Evolutionary conservation across 2,113 vertebrate species (phyloP).

Genomic region (Tamias sibiricus): DNA sequence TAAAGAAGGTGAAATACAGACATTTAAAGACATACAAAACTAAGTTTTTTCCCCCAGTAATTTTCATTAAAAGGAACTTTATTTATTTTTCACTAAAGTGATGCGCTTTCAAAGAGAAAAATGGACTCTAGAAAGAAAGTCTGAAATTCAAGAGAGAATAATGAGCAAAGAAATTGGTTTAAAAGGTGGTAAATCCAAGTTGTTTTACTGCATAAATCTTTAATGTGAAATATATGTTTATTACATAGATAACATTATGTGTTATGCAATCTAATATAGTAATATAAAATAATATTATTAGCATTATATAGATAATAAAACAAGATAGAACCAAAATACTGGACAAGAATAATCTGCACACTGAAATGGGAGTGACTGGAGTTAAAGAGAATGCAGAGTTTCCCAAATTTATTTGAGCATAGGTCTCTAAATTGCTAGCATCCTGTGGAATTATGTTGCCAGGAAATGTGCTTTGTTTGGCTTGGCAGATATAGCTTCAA

Average conservation of each 20-base stretch:
- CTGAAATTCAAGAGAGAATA: neutral
- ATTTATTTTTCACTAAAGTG: neutral
- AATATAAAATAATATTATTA: neutral
- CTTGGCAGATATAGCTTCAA: neutral
- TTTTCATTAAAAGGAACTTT: neutral
- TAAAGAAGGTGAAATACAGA: neutral
- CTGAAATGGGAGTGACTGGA: neutral
- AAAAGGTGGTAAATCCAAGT: neutral
- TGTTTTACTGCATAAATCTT: neutral
- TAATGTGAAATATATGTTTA: neutral
- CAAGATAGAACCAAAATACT: constrained; percentile 3
- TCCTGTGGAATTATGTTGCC: neutral
- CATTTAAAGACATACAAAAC: neutral
- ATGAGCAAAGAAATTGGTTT: neutral
- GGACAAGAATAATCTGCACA: neutral
- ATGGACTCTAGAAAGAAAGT: neutral
- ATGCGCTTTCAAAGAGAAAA: neutral
- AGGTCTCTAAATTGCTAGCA: neutral
- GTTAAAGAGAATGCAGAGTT: neutral
- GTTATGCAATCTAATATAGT: neutral
- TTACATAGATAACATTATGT: neutral
- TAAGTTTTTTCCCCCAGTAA: neutral
- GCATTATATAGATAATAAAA: neutral
- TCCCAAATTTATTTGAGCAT: neutral
- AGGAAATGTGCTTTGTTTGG: neutral